A percentile compares a stretch with the other conserved stretches of the same genome.
These are phyloP conservation scores for Halictus ligatus DNA, from an alignment of 2,888 invertebrate genomes.

Conservation along the genomic window DNA sequence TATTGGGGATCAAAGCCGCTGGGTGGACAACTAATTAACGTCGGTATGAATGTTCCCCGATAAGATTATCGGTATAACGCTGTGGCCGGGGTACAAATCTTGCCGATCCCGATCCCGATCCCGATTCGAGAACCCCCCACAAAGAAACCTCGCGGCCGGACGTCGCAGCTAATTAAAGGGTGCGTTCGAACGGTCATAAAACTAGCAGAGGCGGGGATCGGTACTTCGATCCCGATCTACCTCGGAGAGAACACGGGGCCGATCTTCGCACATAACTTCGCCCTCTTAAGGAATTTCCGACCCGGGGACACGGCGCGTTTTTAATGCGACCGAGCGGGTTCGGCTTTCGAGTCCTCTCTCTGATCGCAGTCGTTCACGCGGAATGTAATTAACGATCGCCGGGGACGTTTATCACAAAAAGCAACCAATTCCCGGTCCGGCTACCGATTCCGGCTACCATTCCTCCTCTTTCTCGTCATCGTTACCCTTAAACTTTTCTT, in stretches of 20 bases:
- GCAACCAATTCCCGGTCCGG: slow-evolving; percentile 32
- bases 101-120: slow-evolving; percentile 53
- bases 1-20: slow-evolving; percentile 43
- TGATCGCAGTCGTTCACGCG: slow-evolving; percentile 73
- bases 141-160: slow-evolving; percentile 51
- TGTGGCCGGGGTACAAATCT: slow-evolving; percentile 47
- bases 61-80: slow-evolving; percentile 47
- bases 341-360: slow-evolving; percentile 73
- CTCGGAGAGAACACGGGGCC: slow-evolving; percentile 30
- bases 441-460: slow-evolving; percentile 23
- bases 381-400: slow-evolving; percentile 79
- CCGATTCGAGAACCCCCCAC: slow-evolving; percentile 59
- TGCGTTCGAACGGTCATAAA: slow-evolving; percentile 40
- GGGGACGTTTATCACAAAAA: slow-evolving; percentile 67
- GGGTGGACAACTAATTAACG: slow-evolving; percentile 58
- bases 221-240: slow-evolving; percentile 28
- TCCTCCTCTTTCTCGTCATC: slow-evolving; percentile 47
- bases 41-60: slow-evolving; percentile 32
- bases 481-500: slow-evolving; percentile 67
- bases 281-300: slow-evolving; percentile 63
- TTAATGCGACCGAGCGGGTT: slow-evolving; percentile 41
- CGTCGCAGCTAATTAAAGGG: slow-evolving; percentile 67
- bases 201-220: slow-evolving; percentile 39
- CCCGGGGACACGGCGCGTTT: slow-evolving; percentile 51
- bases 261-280: slow-evolving; percentile 62